Percentiles rank a stretch among this genome's conserved stretches.
Evolutionary conservation across 1,140 invertebrate genomes (phyloP).

Genomic region (Meteorus sp.): DNA sequence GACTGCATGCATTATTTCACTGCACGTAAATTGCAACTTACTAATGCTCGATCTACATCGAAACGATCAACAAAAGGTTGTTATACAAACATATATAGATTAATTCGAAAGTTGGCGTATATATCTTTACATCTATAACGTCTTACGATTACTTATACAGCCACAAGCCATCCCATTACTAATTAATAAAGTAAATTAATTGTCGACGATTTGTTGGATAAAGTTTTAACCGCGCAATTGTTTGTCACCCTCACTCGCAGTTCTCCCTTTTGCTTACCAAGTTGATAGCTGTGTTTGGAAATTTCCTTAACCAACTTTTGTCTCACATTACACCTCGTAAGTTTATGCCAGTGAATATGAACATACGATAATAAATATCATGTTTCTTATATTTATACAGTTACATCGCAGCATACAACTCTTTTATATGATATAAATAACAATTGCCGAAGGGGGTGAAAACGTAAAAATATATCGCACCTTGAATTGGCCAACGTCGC

Average conservation of each 20-base stretch:
- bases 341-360: not conserved
- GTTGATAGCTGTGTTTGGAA: constrained; percentile 40
- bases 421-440: not conserved
- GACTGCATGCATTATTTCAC: too few species aligned
- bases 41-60: too few species aligned
- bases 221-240: constrained; percentile 38
- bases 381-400: not conserved
- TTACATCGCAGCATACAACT: not conserved
- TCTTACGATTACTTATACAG: too few species aligned
- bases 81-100: too few species aligned
- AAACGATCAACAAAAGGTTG: too few species aligned
- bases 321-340: not conserved
- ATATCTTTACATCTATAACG: too few species aligned
- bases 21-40: too few species aligned
- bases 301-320: constrained; percentile 10
- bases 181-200: constrained; percentile 44
- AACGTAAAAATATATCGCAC: constrained; percentile 7
- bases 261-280: too few species aligned
- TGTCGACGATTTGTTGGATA: constrained; percentile 34
- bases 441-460: not conserved
- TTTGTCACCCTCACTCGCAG: constrained; percentile 13
- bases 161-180: too few species aligned
- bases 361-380: not conserved
- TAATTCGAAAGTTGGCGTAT: too few species aligned
- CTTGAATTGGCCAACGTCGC: constrained; percentile 6